Conservation (phyloP, 2,797 vertebrate species). For the Hylomyscus alleni region DNA sequence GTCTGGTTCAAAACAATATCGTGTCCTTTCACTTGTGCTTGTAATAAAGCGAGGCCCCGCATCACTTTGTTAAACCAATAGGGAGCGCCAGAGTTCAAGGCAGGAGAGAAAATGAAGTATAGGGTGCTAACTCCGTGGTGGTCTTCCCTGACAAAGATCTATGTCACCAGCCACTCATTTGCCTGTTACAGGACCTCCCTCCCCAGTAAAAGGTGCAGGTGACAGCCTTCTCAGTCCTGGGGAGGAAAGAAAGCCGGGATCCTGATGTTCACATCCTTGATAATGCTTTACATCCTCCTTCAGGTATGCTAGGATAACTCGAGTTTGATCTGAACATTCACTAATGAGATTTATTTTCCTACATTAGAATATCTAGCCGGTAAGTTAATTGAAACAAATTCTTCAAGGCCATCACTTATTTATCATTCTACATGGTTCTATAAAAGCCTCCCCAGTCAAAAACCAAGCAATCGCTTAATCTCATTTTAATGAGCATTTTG, state of each 20-base stretch:
- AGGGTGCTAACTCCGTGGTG: fast-evolving
- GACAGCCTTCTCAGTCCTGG: neutral
- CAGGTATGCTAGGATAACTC: neutral
- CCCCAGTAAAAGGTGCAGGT: neutral
- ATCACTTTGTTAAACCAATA: neutral
- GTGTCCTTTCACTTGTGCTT: neutral
- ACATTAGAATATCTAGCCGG: neutral
- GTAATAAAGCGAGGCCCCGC: neutral
- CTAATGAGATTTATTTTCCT: neutral
- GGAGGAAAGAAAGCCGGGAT: too few relatives aligned
- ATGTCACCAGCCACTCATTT: too few relatives aligned
- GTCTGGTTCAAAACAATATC: neutral
- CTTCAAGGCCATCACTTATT: neutral
- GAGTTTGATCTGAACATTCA: neutral
- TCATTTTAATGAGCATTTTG: neutral
- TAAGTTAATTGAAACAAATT: neutral
- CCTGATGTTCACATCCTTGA: neutral
- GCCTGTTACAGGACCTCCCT: neutral
- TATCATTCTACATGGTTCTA: neutral
- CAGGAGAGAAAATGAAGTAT: neutral
- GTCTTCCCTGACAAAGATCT: neutral
- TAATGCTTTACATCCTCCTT: neutral
- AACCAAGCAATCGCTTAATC: neutral
- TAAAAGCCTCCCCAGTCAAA: neutral
- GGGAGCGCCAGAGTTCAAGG: neutral